Evolutionary conservation across 2,888 invertebrate species (phyloP).

Genomic region (Synergus japonicus): DNA sequence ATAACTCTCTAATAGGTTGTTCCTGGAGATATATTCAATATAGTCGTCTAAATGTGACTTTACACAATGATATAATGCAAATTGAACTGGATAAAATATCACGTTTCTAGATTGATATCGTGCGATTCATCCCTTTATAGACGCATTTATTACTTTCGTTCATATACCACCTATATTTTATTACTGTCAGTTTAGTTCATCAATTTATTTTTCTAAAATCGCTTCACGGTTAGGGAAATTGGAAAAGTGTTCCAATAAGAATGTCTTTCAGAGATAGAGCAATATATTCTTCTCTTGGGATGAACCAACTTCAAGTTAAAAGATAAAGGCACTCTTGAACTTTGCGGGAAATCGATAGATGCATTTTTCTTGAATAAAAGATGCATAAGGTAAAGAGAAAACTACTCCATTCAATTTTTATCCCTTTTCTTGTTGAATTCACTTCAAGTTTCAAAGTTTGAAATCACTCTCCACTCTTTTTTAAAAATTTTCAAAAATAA

Average conservation of each 20-base stretch:
- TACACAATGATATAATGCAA: not conserved
- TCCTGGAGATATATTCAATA: not conserved
- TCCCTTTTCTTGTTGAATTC: not conserved
- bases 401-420: not conserved
- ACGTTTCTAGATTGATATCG: not conserved
- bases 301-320: not conserved
- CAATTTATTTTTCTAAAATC: too few species aligned
- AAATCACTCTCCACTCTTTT: not conserved
- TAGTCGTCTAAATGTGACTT: not conserved
- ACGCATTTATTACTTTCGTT: not conserved
- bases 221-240: not conserved
- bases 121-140: not conserved
- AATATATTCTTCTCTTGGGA: not conserved
- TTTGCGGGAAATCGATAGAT: not conserved
- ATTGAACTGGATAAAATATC: not conserved
- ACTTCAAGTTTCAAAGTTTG: not conserved
- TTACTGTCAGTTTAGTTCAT: not conserved
- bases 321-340: not conserved
- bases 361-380: constrained; percentile 1
- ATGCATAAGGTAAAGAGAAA: not conserved
- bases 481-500: not conserved
- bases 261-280: not conserved
- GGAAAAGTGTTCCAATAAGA: not conserved
- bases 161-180: not conserved
- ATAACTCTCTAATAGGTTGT: not conserved